phyloP scores from a whole-genome alignment of 2,113 vertebrate species.

The Equus przewalskii region DNA sequence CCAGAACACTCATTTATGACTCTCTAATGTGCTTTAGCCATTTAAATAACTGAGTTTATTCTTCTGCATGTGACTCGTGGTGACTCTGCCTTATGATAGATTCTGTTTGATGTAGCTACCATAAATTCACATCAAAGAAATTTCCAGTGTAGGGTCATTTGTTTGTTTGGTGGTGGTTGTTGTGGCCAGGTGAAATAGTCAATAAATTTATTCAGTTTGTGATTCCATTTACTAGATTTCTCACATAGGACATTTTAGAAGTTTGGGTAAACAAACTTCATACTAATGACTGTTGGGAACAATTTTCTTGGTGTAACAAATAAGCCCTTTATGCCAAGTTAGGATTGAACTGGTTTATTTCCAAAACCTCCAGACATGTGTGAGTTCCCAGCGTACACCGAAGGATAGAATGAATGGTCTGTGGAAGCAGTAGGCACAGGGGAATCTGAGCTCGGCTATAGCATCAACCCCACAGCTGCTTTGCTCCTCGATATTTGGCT shows the following conservation, averaged over 20 bases:
- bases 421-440: background rate
- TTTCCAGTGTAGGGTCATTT: background rate
- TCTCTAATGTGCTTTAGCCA: background rate
- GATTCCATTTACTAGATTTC: background rate
- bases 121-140: background rate
- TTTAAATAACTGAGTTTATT: background rate
- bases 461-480: background rate
- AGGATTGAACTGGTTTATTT: background rate
- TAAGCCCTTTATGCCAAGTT: background rate
- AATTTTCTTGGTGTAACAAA: background rate
- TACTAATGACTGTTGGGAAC: background rate
- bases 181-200: background rate
- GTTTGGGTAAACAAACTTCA: slow-evolving; percentile 20
- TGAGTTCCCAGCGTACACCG: background rate
- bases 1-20: background rate
- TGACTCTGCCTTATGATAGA: background rate
- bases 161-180: background rate
- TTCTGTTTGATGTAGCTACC: background rate
- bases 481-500: background rate
- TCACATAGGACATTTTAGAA: background rate
- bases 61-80: background rate
- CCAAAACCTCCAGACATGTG: background rate
- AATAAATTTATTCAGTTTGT: background rate
- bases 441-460: background rate
- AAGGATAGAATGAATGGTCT: background rate